Conservation (phyloP, 2,113 vertebrate genomes). For the Numida meleagris region DNA sequence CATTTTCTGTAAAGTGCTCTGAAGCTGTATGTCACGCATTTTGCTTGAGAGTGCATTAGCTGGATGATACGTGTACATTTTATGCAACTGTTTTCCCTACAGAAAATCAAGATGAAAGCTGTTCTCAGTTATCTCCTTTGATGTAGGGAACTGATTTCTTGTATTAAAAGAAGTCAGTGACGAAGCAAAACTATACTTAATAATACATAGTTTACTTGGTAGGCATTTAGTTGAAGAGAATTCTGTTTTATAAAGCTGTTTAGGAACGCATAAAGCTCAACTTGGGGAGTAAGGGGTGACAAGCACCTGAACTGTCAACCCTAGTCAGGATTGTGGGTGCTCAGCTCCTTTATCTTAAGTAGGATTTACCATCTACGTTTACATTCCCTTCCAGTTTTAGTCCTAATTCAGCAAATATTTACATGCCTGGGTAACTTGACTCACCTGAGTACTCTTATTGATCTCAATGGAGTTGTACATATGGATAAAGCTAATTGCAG, state of each 20-base stretch:
- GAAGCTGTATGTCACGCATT: not conserved
- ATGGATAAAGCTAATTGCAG: conserved; percentile 60
- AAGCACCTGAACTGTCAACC: conserved; percentile 22
- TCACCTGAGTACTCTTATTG: not conserved
- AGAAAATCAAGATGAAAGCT: not conserved
- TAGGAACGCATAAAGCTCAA: not conserved
- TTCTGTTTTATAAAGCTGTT: not conserved
- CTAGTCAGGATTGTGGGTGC: not conserved
- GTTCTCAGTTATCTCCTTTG: not conserved
- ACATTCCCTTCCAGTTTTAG: conserved; percentile 58
- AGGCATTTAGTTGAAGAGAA: not conserved
- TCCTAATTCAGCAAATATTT: conserved; percentile 63
- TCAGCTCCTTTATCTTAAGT: conserved; percentile 43
- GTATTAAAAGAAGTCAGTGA: not conserved
- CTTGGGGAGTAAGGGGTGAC: not conserved
- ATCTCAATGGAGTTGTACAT: conserved; percentile 50
- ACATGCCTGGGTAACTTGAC: conserved; percentile 48
- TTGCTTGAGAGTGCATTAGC: not conserved
- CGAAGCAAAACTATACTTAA: not conserved
- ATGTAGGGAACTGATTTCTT: not conserved
- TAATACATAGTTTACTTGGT: not conserved
- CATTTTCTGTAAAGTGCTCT: not conserved
- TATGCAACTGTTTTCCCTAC: not conserved
- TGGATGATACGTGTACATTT: not conserved
- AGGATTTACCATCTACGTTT: conserved; percentile 7